These are phyloP conservation scores for Cyanoderma ruficeps DNA, from an alignment of 2,113 vertebrate genomes.

Conservation along the genomic window DNA sequence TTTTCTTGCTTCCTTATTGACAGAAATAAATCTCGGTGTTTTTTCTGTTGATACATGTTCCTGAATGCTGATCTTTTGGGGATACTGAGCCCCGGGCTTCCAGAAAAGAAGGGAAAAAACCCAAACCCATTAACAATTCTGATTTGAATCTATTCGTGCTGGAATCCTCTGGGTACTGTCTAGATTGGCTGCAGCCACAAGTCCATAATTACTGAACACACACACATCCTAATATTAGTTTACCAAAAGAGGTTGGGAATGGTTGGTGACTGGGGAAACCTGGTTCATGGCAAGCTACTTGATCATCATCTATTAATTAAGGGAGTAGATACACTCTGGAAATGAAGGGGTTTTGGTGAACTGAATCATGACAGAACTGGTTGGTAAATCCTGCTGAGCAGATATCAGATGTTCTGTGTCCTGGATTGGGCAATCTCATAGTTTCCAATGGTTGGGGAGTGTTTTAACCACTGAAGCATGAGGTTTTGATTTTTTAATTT, in stretches of 20 bases:
- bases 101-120: not conserved
- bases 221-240: fast-evolving
- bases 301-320: not conserved
- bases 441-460: conserved; percentile 44
- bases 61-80: not conserved
- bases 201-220: fast-evolving
- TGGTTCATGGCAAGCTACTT: not conserved
- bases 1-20: not conserved
- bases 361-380: not conserved
- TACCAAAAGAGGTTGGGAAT: not conserved
- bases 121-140: fast-evolving
- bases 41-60: not conserved
- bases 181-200: not conserved
- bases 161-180: not conserved
- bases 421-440: conserved; percentile 52
- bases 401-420: not conserved
- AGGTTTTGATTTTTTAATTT: conserved; percentile 46
- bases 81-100: fast-evolving
- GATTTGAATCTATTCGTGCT: not conserved
- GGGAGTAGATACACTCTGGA: not conserved
- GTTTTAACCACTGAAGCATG: conserved; percentile 48
- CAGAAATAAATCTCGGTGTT: not conserved
- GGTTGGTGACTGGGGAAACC: not conserved
- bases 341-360: not conserved
- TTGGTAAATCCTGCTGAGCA: not conserved